Base-by-base conservation (phyloP, 2,113 vertebrate species). In the Carassius carassius region DNA sequence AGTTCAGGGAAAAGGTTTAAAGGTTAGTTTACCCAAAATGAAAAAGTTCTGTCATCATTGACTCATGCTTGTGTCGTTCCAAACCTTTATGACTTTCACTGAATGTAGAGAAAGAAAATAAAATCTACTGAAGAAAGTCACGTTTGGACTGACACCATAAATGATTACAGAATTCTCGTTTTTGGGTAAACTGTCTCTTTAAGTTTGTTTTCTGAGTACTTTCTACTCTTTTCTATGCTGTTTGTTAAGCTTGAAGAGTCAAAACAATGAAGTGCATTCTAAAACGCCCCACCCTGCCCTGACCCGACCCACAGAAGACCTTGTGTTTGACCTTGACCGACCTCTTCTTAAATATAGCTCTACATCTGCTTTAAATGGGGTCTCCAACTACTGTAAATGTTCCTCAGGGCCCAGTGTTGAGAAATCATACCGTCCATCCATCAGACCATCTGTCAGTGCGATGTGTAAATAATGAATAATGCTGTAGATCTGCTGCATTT, bases 391-490 rank as follows among this genome's bases (percentile, higher is more conserved):
- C 21, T 23, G n/a, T 74, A 44, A 63, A 23, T 80, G 74, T 49
- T 82, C 67, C 77, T n/a, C 32, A 41, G 44, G 29, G 51, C 56
- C 17, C 54, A 54, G 37, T 83, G 14, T 58, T 77, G 41, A 47
- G 62, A 83, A 82, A 35, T 56, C 29, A 73, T 78, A 78, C 3
- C 29, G 54, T 81, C 84, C 51, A 9, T 78, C 84, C 86, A 41
- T 86, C 81, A 69, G 77, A 37, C 4, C 47, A 16, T 74, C 63
- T 23, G 72, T 84, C 78, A 63, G 10, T 63, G 81, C 10, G 25
- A 72, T 72, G 37, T 73, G 70, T 84, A 77, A 84, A 84, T 86
- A 83, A 83, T 86, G 75, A 85, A 62, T 88, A 86, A 84, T 81
- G 81, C 21, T 63, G 19, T 25, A 47, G 63, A 41, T 62, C 49